Evolutionary conservation across 2,113 vertebrate species (phyloP).

Genomic region (Pristiophorus japonicus): DNA sequence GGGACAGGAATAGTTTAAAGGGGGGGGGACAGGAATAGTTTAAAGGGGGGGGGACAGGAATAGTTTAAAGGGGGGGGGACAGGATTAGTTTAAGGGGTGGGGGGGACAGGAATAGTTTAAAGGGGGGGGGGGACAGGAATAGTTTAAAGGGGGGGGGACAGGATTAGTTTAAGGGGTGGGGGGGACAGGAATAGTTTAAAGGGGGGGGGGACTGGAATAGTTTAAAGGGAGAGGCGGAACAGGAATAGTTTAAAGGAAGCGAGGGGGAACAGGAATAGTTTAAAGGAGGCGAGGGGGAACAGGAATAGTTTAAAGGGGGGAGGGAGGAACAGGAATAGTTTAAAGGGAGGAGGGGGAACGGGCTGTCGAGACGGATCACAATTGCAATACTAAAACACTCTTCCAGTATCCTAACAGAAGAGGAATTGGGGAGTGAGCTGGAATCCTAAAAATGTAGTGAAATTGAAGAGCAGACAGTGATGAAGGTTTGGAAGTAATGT

Average conservation of each 20-base stretch:
- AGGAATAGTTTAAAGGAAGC: background rate
- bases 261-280: too few species aligned
- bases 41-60: background rate
- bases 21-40: too few species aligned
- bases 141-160: background rate
- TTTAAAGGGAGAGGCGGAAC: background rate
- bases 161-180: too few species aligned
- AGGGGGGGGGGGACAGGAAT: background rate
- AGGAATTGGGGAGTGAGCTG: background rate
- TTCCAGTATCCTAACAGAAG: background rate
- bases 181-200: background rate
- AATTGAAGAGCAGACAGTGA: background rate
- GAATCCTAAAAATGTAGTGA: background rate
- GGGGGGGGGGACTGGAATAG: too few species aligned
- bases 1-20: background rate
- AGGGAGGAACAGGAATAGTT: background rate
- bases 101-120: background rate
- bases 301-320: background rate
- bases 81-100: too few species aligned
- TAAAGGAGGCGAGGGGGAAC: background rate
- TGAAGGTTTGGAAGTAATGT: background rate
- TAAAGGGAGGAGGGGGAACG: background rate
- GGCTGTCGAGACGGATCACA: background rate
- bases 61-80: background rate
- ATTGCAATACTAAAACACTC: background rate